Base-by-base conservation (phyloP, 2,888 invertebrate genomes). In the Thalpophila matura region DNA sequence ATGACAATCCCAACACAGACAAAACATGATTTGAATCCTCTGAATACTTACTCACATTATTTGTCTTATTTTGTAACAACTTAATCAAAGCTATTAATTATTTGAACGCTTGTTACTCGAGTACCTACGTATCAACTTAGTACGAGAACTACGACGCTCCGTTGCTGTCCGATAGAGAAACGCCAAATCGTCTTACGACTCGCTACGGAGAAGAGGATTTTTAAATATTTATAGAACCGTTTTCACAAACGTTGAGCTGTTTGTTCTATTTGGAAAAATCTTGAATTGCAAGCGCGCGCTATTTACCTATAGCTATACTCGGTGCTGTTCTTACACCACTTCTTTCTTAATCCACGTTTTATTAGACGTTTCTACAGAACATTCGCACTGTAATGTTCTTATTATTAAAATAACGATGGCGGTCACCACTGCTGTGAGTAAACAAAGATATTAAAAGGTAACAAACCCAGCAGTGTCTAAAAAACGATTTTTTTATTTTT, bases 171-270 rank as follows among this genome's bases (percentile, higher is more conserved):
- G 59, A 61, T 63, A 69, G 69, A 70, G 60, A 62, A 54, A 71
- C 53, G 38, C 70, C 74, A 87, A 84, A 87, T 83, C 82, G 82
- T 70, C 82, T 85, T 85, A 83, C 67, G 59, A 71, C 55, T 59
- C 64, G 60, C 60, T 59, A 57, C 71, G 47, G 42, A 54, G 73
- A 73, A 80, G 74, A 71, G 68, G 76, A 79, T 83, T 85, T 83
- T 86, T 83, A 85, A 87, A 87, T 86, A 87, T 86, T 86, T 86
- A 86, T 83, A 79, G 74, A 79, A 83, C 70, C 66, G 76, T 84
- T 87, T 79, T 75, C 80, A 77, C 82, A 81, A 85, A 82, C 74
- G 78, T 71, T 81, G 76, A 82, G 77, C 80, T 67, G 67, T 74
- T 78, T 76, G 77, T 84, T 74, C 74, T 77, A 74, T 82, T 80